Base-by-base conservation (phyloP, 2,888 invertebrate species). In the Volucella bombylans region DNA sequence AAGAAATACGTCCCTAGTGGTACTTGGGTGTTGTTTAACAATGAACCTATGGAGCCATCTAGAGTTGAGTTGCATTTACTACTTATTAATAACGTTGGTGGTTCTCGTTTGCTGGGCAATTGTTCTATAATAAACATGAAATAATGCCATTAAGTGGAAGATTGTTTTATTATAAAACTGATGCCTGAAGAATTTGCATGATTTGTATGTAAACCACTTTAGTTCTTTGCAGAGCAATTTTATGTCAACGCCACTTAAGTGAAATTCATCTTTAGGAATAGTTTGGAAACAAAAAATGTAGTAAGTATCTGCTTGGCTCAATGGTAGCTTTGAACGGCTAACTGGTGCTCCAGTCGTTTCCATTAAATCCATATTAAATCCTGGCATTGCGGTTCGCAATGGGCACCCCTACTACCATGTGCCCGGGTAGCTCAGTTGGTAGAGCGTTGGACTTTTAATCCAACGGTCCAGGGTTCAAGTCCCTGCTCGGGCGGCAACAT, bases 391-490 rank as follows among this genome's bases (percentile, higher is more conserved):
- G 57, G 62, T 78, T 31, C 64, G 68, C 15, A 45, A 65, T 39
- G 12, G 15, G 39, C 2, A 38, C 6, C 15, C 49, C 14, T 12
- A 47, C 61, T 50, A 15, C 12, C 47, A 71, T 23, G 45, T 80
- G 85, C 85, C 85, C 85, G 85, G 85, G 80, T 85, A 85, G 80
- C 85, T 85, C 85, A 85, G 85, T 80, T 68, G 85, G 85, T 85
- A 85, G 85, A 80, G 85, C 85, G 85, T 85, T 85, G 85, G 85
- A 85, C 85, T 85, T 85, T 85, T 85, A 85, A 85, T 80, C 85
- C 85, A 85, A 85, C 80, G 85, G 85, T 85, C 85, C 85, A 85
- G 80, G 85, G 85, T 85, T 85, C 80, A 85, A 80, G 85, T 85
- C 85, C 80, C 31, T 31, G 31, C 31, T 31, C 31, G 31, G 31